Conservation (phyloP, 2,113 vertebrate species). For the Sinocyclocheilus grahami region DNA sequence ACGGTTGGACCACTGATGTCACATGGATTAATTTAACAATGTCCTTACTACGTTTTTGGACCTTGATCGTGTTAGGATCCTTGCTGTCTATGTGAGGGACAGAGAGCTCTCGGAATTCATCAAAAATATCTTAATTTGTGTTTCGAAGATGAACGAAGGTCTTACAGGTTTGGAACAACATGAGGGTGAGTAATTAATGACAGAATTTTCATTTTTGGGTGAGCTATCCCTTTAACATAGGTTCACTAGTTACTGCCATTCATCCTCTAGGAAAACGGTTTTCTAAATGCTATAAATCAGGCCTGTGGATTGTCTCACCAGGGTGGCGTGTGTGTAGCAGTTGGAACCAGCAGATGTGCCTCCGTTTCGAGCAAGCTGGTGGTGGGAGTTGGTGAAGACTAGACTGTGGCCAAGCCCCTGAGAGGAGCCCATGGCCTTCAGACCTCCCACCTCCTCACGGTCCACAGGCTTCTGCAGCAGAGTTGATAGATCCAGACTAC, state of each 20-base stretch:
- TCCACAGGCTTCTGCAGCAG: slow-evolving; percentile 87
- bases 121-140: no score
- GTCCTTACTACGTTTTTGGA: no score
- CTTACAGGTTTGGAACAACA: no score
- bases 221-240: background rate
- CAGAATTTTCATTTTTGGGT: no score
- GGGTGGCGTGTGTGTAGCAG: slow-evolving; percentile 84
- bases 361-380: slow-evolving; percentile 74
- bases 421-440: slow-evolving; percentile 76
- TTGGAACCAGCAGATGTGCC: slow-evolving; percentile 72
- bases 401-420: slow-evolving; percentile 85
- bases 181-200: no score
- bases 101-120: no score
- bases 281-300: background rate
- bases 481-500: slow-evolving; percentile 86
- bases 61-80: no score
- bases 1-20: no score
- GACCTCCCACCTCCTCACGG: slow-evolving; percentile 73
- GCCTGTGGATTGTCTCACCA: slow-evolving; percentile 65
- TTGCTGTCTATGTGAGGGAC: no score
- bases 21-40: no score
- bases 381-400: slow-evolving; percentile 95
- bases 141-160: no score
- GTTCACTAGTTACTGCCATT: background rate
- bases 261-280: background rate